Percentiles rank a stretch among this genome's conserved stretches.
phyloP scores from a whole-genome alignment of 2,888 invertebrate species.

The Troilus luridus region DNA sequence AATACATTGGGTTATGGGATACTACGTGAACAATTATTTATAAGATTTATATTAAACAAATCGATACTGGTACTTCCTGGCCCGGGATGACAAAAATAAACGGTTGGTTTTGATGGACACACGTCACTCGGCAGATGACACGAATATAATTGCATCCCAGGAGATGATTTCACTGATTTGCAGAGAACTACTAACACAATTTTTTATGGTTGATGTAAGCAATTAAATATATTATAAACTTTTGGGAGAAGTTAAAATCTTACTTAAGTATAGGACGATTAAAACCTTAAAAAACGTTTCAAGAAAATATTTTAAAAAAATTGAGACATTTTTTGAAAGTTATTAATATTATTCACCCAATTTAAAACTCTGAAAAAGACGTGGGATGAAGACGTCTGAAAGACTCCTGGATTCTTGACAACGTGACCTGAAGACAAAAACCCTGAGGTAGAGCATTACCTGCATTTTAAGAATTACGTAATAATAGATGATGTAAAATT shows the following conservation, averaged over 20 bases:
- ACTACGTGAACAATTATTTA: too few relatives aligned
- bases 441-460: not conserved
- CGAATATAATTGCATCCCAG: not conserved
- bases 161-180: not conserved
- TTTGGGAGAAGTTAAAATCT: too few relatives aligned
- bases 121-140: not conserved
- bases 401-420: not conserved
- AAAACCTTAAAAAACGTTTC: too few relatives aligned
- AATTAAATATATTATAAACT: too few relatives aligned
- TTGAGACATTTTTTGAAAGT: too few relatives aligned
- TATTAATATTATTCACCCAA: too few relatives aligned
- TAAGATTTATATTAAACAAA: too few relatives aligned
- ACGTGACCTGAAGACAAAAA: not conserved
- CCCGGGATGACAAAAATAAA: not conserved
- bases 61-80: not conserved
- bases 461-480: not conserved
- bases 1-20: too few relatives aligned
- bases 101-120: not conserved
- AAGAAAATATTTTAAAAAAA: too few relatives aligned
- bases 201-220: too few relatives aligned
- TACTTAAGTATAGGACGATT: too few relatives aligned
- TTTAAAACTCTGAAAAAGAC: not conserved
- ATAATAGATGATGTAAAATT: not conserved
- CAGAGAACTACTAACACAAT: too few relatives aligned
- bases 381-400: not conserved